Base-by-base conservation (phyloP, 2,113 vertebrate species). In the Siniperca knerii region DNA sequence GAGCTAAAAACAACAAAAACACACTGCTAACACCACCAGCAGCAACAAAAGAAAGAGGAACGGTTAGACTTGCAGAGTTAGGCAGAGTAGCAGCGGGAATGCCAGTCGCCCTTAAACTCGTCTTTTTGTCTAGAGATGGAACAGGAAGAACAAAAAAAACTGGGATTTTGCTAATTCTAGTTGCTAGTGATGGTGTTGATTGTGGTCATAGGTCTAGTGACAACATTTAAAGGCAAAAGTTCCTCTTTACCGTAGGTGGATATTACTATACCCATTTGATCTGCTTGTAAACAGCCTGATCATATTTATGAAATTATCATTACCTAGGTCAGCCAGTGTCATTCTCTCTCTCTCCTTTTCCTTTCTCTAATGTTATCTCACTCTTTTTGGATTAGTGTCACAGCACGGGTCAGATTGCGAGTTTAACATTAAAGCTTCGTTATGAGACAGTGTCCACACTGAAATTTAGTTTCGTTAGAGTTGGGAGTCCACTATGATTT, bases 151-250 rank as follows among this genome's bases (percentile, higher is more conserved):
- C 18, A 37, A 37, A 37, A 29, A 0, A 16, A 16, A 23, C 3
- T 33, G 11, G 21, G 55, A 60, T 61, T 46, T 75, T 0, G 1
- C n/a, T 20, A 21, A 18, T 6, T 1, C 7, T 35, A 12, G 37
- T 25, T 35, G 3, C 29, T 29, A 29, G 48, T 25, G 48, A 77
- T 25, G 29, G 35, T 37, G 35, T 6, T 37, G 35, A 37, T 37
- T 37, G 21, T 50, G 33, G 21, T 6, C 25, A 48, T 25, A 29
- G n/a, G 35, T 37, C 21, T 12, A 44, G 76, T 37, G 40, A 81
- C 55, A 65, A 50, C 58, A 77, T 81, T 73, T 55, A 73, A 77
- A 77, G 77, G 82, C 61, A 64, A 87, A 89, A 69, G 73, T 42
- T 16, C 37, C 3, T 68, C 20, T 48, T 42, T 54, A 33, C 76